Evolutionary conservation across 2,888 invertebrate genomes (phyloP), one percentile per base, ranked within the genome.

Genomic region (Melanostoma scalare): DNA sequence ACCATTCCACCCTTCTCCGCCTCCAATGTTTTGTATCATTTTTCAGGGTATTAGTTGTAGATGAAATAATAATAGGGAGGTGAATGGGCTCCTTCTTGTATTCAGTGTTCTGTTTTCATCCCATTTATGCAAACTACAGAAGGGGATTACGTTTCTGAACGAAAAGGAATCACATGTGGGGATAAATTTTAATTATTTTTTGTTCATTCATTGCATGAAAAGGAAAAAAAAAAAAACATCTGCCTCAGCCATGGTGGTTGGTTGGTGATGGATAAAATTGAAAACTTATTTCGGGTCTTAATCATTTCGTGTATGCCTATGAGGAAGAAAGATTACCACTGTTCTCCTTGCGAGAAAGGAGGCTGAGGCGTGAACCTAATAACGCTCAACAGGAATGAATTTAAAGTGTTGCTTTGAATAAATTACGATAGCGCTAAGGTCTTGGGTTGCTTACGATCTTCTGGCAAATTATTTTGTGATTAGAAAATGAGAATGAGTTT

Each of bases 171-270:
- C 36, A 35, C 35, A 55, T 36, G 10, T n/a, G 20, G 36, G 36
- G 36, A 55, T 36, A 55, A 6, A 3, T 55, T 55, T 55, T 55
- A 55, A 55, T 55, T 55, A 55, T 55, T 55, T 36, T 38, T 53
- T 20, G 20, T 20, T 20, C 20, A 20, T 20, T 20, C 20, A 20
- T 20, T 20, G 20, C 20, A 20, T 20, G 20, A 1, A 2, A 4
- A 10, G 8, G 5, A 10, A 36, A 3, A 36, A 38, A 36, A 53
- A 35, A n/a, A 35, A 31, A 10, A 10, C 6, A 8, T 20, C 20
- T 20, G 20, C 20, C 20, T 20, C 0, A 20, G 20, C 20, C 20
- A 20, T 20, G 30, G 20, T 30, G 6, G 8, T 52, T 6, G 52
- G 9, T 9, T 52, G 52, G n/a, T 33, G 52, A 52, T 52, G 52